Evolutionary conservation across 2,113 vertebrate species (phyloP).

Genomic region (Tragelaphus buxtoni): DNA sequence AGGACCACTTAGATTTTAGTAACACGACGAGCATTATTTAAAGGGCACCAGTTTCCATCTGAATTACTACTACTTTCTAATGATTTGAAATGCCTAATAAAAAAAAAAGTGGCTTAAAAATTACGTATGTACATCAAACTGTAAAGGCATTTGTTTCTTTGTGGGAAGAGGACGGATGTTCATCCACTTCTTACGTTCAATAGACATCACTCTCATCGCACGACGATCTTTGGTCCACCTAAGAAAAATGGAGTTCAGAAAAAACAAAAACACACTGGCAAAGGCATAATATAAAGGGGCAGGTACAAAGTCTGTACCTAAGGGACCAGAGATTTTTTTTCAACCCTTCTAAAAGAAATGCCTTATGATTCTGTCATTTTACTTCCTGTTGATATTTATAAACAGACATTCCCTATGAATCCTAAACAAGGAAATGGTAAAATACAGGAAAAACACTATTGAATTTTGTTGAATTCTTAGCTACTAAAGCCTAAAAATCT

Average conservation of each 20-base stretch:
- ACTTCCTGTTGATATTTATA: neutral
- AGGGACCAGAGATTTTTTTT: slow-evolving; percentile 16
- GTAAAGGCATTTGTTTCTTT: slow-evolving; percentile 96
- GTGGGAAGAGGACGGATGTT: slow-evolving; percentile 92
- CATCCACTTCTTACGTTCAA: slow-evolving; percentile 96
- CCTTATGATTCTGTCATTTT: neutral
- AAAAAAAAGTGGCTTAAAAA: slow-evolving; percentile 60
- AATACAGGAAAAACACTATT: neutral
- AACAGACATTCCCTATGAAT: neutral
- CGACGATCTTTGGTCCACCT: slow-evolving; percentile 96
- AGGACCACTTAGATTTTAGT: neutral
- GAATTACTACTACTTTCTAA: slow-evolving; percentile 40
- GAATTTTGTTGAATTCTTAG: neutral
- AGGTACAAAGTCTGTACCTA: slow-evolving; percentile 25
- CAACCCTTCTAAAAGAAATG: slow-evolving; percentile 42
- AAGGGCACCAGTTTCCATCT: neutral
- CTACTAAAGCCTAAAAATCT: neutral
- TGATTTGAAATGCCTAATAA: slow-evolving; percentile 42
- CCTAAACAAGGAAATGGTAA: neutral
- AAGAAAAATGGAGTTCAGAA: slow-evolving; percentile 63
- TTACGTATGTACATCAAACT: slow-evolving; percentile 93
- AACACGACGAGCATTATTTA: neutral
- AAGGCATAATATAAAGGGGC: neutral
- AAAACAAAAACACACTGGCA: slow-evolving; percentile 34
- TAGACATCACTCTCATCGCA: slow-evolving; percentile 93